phyloP scores from a whole-genome alignment of 2,888 invertebrate genomes.

The Sialis lutaria region DNA sequence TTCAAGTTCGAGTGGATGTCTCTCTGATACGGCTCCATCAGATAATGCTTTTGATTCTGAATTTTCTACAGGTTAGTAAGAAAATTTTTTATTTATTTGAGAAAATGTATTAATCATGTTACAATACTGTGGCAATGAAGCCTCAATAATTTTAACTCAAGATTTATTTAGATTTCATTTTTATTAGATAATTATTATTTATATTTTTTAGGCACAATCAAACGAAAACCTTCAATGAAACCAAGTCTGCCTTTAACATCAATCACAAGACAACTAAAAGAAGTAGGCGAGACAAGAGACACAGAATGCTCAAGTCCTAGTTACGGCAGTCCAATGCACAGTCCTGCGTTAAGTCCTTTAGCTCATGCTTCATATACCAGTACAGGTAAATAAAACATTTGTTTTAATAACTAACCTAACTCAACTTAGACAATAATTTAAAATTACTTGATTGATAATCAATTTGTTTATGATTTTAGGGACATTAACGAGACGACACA shows the following conservation, averaged over 20 bases:
- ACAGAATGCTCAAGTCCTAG: slow-evolving; percentile 27
- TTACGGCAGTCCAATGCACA: slow-evolving; percentile 21
- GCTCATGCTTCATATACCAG: slow-evolving; percentile 17
- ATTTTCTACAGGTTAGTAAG: slow-evolving; percentile 46
- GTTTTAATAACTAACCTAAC: not conserved
- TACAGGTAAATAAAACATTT: slow-evolving; percentile 4
- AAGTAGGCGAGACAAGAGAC: slow-evolving; percentile 60
- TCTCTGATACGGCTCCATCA: slow-evolving; percentile 61
- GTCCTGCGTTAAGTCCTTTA: slow-evolving; percentile 20
- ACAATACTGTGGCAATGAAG: not conserved
- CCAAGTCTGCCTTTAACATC: slow-evolving; percentile 81
- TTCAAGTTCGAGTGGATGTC: slow-evolving; percentile 71
- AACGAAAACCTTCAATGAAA: slow-evolving; percentile 83
- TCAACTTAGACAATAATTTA: slow-evolving; percentile 6
- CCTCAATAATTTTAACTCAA: not conserved
- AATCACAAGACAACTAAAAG: slow-evolving; percentile 77
- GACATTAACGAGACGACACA: slow-evolving; percentile 32
- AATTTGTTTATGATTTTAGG: slow-evolving; percentile 9
- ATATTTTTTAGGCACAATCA: slow-evolving; percentile 51
- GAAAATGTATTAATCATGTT: not conserved
- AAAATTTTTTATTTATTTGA: not conserved
- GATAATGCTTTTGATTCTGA: slow-evolving; percentile 57
- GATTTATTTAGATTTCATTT: not conserved
- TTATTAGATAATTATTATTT: not conserved
- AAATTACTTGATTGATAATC: not conserved